Evolutionary conservation across 2,888 invertebrate genomes (phyloP), one percentile per base, ranked within the genome.

Genomic region (Lordiphosa fenestrarum): DNA sequence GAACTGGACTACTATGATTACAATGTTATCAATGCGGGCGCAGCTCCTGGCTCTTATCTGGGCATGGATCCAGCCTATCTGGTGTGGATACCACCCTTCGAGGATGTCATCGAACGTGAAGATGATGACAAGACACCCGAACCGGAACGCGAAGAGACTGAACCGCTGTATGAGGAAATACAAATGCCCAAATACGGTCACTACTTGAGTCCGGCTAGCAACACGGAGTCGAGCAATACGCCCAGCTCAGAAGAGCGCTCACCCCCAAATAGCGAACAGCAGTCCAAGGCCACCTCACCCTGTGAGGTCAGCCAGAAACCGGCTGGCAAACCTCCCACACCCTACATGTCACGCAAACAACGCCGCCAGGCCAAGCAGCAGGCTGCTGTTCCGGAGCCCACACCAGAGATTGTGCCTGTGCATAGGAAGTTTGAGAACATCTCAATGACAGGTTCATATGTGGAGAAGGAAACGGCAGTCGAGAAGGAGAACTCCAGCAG

Each of bases 1-100:
- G 96, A 96, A 88, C 91, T 96, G 68, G 96, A 96, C 87, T 96
- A 96, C 84, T 96, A 96, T 85, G 96, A 96, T 86, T 96, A 96
- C 81, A 95, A 96, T 90, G 96, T 96, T 6, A 93, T 94, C 48
- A 96, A 96, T 86, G 92, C 93, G 1, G 94, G 94, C 61, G 95
- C 95, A 6, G 95, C 94, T 10, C 96, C 96, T 2, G 96, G 96
- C 15, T 96, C 95, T 0, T 96, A 95, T 84, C 89, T 96, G 56
- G 95, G 95, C 46, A 96, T 96, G 96, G 96, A 96, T 88, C 96
- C 96, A 0, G 95, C 95, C 0, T 96, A 95, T 87, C 90, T 96
- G 42, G 94, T 96, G 0, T 96, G 95, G 95, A 95, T 96, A 69
- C 96, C 96, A 5, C 96, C 96, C 0, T 89, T 95, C 19, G 94